A percentile compares a stretch with the other conserved stretches of the same genome.
These are phyloP conservation scores for Osmerus eperlanus DNA, from an alignment of 2,113 vertebrate genomes.

Conservation along the genomic window DNA sequence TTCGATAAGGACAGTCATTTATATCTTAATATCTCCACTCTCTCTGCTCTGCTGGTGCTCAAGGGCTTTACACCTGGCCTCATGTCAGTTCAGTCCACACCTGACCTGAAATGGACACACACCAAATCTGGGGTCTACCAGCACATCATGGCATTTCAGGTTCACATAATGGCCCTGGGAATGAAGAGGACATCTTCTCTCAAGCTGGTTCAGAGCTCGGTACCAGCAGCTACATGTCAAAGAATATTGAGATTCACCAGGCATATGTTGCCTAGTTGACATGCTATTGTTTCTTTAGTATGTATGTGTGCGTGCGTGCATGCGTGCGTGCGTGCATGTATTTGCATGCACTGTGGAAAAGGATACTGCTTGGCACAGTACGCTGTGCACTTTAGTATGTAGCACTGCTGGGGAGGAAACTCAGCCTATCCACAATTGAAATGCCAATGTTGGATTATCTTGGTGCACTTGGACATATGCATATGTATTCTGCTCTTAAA, in stretches of 20 bases:
- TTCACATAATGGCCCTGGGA: too few relatives aligned
- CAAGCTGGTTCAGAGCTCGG: too few relatives aligned
- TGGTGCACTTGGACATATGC: slow-evolving; percentile 4
- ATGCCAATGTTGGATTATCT: background rate
- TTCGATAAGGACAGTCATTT: background rate
- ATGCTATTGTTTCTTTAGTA: too few relatives aligned
- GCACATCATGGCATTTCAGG: too few relatives aligned
- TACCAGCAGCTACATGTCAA: too few relatives aligned
- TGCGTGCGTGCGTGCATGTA: background rate
- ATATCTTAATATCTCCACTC: background rate
- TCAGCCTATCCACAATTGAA: background rate
- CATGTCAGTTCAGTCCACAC: too few relatives aligned
- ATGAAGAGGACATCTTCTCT: too few relatives aligned
- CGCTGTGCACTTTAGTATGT: slow-evolving; percentile 55
- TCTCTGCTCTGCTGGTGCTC: background rate
- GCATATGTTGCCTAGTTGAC: too few relatives aligned
- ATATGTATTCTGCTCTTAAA: slow-evolving; percentile 2
- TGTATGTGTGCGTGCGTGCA: too few relatives aligned
- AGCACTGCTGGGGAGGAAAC: slow-evolving; percentile 8
- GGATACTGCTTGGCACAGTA: slow-evolving; percentile 27
- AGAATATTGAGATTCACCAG: too few relatives aligned
- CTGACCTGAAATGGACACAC: too few relatives aligned
- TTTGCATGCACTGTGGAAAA: slow-evolving; percentile 17
- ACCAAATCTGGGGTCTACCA: too few relatives aligned
- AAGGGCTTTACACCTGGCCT: background rate